Evolutionary conservation across 2,888 invertebrate species (phyloP).

Genomic region (Apeira syringaria): DNA sequence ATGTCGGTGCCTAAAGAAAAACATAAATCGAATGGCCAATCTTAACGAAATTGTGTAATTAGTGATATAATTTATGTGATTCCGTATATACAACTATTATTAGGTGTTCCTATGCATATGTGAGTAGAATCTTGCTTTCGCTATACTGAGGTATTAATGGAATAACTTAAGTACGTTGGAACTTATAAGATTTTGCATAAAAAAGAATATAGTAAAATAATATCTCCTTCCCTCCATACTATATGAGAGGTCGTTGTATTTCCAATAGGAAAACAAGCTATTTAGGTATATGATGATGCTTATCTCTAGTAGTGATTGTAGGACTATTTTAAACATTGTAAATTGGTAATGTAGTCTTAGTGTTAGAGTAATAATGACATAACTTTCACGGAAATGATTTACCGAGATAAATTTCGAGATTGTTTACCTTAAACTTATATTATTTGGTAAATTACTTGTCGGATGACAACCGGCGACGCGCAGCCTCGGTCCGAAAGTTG

Average conservation of each 20-base stretch:
- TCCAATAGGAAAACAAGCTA: constrained; percentile 49
- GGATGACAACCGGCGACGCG: constrained; percentile 77
- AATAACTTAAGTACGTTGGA: constrained; percentile 67
- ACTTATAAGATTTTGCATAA: constrained; percentile 61
- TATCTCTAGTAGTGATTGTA: constrained; percentile 55
- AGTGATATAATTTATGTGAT: constrained; percentile 83
- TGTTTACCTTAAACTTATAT: constrained; percentile 71
- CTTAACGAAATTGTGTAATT: constrained; percentile 83
- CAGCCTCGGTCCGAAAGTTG: constrained; percentile 73
- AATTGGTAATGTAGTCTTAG: constrained; percentile 55
- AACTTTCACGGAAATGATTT: constrained; percentile 70
- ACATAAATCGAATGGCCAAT: constrained; percentile 84
- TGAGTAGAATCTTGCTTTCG: constrained; percentile 76
- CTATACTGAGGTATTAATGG: constrained; percentile 57
- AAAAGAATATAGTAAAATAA: constrained; percentile 62
- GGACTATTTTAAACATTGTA: constrained; percentile 50
- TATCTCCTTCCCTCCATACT: constrained; percentile 57
- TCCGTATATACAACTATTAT: constrained; percentile 73
- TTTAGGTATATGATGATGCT: constrained; percentile 48
- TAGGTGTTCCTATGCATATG: constrained; percentile 77
- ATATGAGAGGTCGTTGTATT: constrained; percentile 56
- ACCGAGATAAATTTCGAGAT: constrained; percentile 54
- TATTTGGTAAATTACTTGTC: constrained; percentile 68
- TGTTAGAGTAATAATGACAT: constrained; percentile 71
- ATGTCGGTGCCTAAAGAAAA: constrained; percentile 83